Evolutionary conservation across 2,113 vertebrate species (phyloP), one percentile per base, ranked within the genome.

Genomic region (Emydocephalus ijimae): DNA sequence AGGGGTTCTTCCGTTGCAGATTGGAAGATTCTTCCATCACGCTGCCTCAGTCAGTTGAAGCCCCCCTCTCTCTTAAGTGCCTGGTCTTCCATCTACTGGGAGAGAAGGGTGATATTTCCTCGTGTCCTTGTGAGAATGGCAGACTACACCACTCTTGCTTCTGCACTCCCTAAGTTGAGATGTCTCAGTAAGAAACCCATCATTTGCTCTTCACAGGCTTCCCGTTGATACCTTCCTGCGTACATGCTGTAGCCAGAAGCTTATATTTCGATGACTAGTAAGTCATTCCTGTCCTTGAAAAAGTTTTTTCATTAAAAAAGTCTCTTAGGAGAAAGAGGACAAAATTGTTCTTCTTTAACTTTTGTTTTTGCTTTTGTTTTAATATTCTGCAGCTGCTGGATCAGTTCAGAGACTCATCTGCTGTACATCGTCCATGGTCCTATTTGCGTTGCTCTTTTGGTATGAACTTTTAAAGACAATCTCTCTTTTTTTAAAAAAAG

Each of bases 201-300:
- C 92, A 0, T 61, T 50, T 95, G 61, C 45, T 89, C 52, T 95
- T 92, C 43, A 1, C 94, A 99, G 99, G 99, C 87, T 99, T 99
- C 93, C 99, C 99, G 26, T 94, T 99, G 91, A 98, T 99, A 94
- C 99, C 99, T 8, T 98, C 99, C 39, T 98, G 97, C 87, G 99
- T 99, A 94, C 99, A 99, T 0, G 99, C 99, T 0, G 88, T 99
- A 81, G 99, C 99, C 69, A 98, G 99, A 95, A 98, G 97, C 92
- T 97, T 99, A 85, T 99, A 99, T 97, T 99, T 98, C 94, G 98
- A 99, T 56, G 99, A 99, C 97, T 99, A 99, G 99, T 99, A 98
- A 98, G 98, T 97, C 45, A 39, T 94, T 69, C 90, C 56, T 64
- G 64, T 92, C 93, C 39, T 3, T 39, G 3, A 8, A 88, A 0